phyloP scores from a whole-genome alignment of 1,140 invertebrate genomes.

The Zaprionus davidi region DNA sequence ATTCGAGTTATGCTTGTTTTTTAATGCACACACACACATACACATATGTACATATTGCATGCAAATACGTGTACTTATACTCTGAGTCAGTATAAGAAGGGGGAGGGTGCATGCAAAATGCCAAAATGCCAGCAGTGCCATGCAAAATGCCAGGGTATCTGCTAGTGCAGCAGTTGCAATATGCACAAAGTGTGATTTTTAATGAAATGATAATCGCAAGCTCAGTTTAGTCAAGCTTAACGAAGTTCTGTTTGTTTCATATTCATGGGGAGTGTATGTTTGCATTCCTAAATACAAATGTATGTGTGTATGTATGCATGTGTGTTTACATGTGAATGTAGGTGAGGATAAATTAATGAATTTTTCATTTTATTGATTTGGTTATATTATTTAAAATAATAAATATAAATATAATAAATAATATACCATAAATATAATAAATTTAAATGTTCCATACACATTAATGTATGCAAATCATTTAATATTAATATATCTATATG shows the following conservation, averaged over 20 bases:
- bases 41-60: background rate
- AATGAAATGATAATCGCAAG: constrained; percentile 9
- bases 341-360: background rate
- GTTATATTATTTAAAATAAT: background rate
- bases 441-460: no score
- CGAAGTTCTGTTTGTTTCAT: background rate
- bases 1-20: constrained; percentile 60
- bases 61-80: background rate
- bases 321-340: background rate
- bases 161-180: background rate
- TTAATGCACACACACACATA: background rate
- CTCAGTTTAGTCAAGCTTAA: constrained; percentile 11
- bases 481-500: no score
- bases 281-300: background rate
- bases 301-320: background rate
- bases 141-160: background rate
- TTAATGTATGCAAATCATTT: no score
- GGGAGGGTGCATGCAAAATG: background rate
- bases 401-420: background rate
- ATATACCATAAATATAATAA: background rate
- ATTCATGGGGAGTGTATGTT: background rate
- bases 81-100: background rate
- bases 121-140: no score
- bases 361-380: constrained; percentile 1
- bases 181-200: background rate